phyloP scores from a whole-genome alignment of 2,797 vertebrate species.

The Limosa lapponica region DNA sequence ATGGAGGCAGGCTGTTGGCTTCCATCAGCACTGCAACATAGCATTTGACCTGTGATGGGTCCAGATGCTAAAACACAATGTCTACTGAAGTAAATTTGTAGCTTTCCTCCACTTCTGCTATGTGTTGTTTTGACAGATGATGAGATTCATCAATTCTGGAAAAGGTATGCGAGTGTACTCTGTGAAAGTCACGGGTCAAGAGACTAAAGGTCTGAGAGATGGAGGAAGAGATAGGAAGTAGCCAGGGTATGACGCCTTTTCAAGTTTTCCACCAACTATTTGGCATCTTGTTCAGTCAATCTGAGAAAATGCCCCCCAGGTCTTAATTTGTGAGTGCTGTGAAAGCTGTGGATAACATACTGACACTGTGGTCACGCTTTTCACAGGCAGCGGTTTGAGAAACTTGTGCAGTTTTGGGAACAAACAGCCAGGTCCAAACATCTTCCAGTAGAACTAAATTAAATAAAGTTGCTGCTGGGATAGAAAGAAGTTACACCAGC shows the following conservation, averaged over 20 bases:
- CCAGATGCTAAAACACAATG: background rate
- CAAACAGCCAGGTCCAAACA: background rate
- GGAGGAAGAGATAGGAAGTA: background rate
- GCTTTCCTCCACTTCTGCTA: background rate
- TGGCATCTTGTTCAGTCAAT: background rate
- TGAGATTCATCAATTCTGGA: background rate
- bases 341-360: background rate
- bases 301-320: background rate
- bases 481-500: background rate
- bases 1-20: background rate
- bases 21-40: background rate
- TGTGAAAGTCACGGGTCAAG: background rate
- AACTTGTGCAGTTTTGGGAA: background rate
- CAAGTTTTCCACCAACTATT: background rate
- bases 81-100: background rate
- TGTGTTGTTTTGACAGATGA: background rate
- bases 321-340: background rate
- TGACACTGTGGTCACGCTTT: background rate
- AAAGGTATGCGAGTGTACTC: background rate
- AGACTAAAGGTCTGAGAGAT: background rate
- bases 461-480: background rate
- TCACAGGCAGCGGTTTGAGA: background rate
- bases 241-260: background rate
- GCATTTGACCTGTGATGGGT: background rate
- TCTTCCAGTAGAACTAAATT: background rate